Evolutionary conservation across 2,113 vertebrate species (phyloP), one percentile per base, ranked within the genome.

Genomic region (Calidris pygmaea): DNA sequence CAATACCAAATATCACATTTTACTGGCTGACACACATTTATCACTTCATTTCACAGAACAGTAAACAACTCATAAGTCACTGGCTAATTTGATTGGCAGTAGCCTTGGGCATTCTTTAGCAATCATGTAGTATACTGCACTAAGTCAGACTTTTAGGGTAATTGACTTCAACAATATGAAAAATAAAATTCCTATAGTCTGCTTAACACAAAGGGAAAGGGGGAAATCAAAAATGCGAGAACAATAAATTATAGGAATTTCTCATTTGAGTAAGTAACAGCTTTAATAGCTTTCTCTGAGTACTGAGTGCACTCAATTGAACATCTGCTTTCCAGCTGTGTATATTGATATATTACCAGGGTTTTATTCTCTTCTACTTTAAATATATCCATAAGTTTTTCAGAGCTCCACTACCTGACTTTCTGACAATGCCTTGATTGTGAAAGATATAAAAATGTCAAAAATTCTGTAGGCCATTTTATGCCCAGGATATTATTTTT

Each of bases 321-420:
- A 98, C 98, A 98, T 98, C 97, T 98, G 98, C 98, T 97, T 98
- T 96, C 98, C 98, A 99, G 98, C 98, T 98, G 98, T 96, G 90
- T 80, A 87, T 90, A 96, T 97, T 98, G 98, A 98, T 98, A 97
- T 98, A 98, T 97, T 97, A 96, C 97, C 43, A 92, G 67, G 85
- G 96, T 66, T 98, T 97, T 98, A 97, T 97, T 96, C 84, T 98
- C 67, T 97, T 97, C 84, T 95, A 96, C 87, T 96, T 90, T 95
- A 95, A 97, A 98, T 97, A 97, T 96, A 98, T 95, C 95, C 94
- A 63, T 90, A 97, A 96, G 96, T 75, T 97, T 96, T 97, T 94
- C 87, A 87, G 92, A 95, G 87, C 94, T 98, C 97, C 53, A 97
- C 96, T 98, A 97, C 96, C 95, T 98, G 95, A 94, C 47, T 97